Evolutionary conservation across 1,140 invertebrate genomes (phyloP).

Genomic region (Trichonephila clavata): DNA sequence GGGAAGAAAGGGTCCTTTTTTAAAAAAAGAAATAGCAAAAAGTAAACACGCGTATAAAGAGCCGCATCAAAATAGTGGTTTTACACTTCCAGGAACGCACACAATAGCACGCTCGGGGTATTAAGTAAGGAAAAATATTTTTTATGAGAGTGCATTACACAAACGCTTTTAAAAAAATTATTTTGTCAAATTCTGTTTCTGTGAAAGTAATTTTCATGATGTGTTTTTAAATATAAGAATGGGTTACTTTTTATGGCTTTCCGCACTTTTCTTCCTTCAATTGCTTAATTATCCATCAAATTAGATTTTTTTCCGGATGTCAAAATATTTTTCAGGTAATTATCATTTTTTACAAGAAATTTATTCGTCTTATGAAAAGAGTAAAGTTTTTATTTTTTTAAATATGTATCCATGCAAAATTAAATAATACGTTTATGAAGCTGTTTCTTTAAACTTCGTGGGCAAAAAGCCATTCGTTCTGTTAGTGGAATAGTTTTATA

Average conservation of each 20-base stretch:
- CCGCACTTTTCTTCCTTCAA: background rate
- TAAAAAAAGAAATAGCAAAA: background rate
- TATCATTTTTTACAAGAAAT: too few relatives aligned
- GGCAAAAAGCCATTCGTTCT: too few relatives aligned
- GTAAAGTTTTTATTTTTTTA: too few relatives aligned
- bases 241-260: background rate
- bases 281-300: background rate
- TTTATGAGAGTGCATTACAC: background rate
- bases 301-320: background rate
- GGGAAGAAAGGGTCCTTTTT: background rate
- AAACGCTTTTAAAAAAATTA: background rate
- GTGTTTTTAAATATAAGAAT: background rate
- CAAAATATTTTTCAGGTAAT: too few relatives aligned
- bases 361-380: too few relatives aligned
- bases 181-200: background rate
- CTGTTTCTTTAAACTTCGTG: too few relatives aligned
- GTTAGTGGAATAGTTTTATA: too few relatives aligned
- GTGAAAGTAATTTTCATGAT: background rate
- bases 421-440: too few relatives aligned
- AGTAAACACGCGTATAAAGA: conserved; percentile 6
- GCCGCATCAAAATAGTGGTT: background rate
- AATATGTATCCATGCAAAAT: too few relatives aligned
- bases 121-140: background rate
- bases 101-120: background rate
- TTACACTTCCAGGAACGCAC: background rate